These are phyloP conservation scores for Neelides sp. DNA, from an alignment of 1,140 invertebrate species.

Conservation along the genomic window DNA sequence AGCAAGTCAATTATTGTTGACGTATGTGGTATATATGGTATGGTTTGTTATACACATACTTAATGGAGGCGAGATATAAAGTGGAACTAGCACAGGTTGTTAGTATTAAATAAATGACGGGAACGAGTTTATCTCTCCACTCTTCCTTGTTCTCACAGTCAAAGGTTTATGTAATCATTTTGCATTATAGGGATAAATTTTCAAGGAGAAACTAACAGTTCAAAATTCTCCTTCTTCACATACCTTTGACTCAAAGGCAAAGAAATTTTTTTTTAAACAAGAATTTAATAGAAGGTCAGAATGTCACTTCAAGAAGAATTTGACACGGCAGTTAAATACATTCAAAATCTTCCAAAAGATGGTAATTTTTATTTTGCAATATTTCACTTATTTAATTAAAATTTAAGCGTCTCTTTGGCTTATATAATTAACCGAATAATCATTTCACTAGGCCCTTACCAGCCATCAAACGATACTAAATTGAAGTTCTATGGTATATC, in stretches of 20 bases:
- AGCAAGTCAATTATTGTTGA: too few species aligned
- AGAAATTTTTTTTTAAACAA: neutral
- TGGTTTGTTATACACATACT: too few species aligned
- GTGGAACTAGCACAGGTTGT: too few species aligned
- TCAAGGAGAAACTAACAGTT: conserved; percentile 12
- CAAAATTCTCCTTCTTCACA: conserved; percentile 4
- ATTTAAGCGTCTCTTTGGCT: neutral
- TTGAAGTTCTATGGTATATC: neutral
- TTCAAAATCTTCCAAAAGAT: conserved; percentile 20
- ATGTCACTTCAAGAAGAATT: conserved; percentile 12
- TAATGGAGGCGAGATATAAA: too few species aligned
- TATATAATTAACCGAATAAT: neutral
- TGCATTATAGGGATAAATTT: too few species aligned
- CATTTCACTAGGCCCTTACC: conserved; percentile 12
- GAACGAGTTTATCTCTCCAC: too few species aligned
- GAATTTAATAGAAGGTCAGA: neutral
- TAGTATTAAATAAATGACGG: too few species aligned
- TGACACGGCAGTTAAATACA: conserved; percentile 11
- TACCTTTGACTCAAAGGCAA: neutral
- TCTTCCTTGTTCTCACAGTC: too few species aligned
- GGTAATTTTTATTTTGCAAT: conserved; percentile 6
- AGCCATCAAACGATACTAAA: conserved; percentile 5
- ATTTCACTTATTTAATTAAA: neutral
- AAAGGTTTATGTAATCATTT: too few species aligned
- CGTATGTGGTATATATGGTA: too few species aligned